Conservation (phyloP, 2,888 invertebrate species). For the Megalurothrips usitatus region DNA sequence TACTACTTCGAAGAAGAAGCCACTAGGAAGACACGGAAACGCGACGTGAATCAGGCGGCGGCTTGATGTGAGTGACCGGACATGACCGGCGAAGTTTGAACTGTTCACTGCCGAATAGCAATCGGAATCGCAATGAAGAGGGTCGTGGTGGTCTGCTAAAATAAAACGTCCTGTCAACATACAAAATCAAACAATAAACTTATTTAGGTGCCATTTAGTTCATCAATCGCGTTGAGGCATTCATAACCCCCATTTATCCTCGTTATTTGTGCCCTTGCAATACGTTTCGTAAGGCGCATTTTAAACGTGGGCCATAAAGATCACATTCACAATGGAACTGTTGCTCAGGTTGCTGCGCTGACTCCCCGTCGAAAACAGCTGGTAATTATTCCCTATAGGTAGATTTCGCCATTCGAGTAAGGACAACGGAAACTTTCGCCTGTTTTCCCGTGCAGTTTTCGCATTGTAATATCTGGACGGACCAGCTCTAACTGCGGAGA, state of each 20-base stretch:
- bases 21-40: not conserved
- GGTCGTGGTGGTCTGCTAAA: not conserved
- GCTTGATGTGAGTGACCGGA: not conserved
- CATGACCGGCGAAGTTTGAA: not conserved
- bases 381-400: slow-evolving; percentile 5
- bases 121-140: not conserved
- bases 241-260: too few species aligned
- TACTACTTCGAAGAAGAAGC: not conserved
- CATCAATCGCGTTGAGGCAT: not conserved
- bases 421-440: not conserved
- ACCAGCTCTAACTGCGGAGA: too few species aligned
- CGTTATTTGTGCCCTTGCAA: too few species aligned
- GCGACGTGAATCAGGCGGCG: not conserved
- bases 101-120: not conserved
- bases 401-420: slow-evolving; percentile 3
- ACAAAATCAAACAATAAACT: not conserved
- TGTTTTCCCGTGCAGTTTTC: not conserved
- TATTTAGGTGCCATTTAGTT: not conserved
- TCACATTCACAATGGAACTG: not conserved
- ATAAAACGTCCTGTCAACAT: not conserved
- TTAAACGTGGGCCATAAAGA: too few species aligned
- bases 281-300: too few species aligned
- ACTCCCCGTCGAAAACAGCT: slow-evolving; percentile 13
- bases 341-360: not conserved
- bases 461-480: not conserved